Conservation (phyloP, 2,113 vertebrate species). For the Passer domesticus region DNA sequence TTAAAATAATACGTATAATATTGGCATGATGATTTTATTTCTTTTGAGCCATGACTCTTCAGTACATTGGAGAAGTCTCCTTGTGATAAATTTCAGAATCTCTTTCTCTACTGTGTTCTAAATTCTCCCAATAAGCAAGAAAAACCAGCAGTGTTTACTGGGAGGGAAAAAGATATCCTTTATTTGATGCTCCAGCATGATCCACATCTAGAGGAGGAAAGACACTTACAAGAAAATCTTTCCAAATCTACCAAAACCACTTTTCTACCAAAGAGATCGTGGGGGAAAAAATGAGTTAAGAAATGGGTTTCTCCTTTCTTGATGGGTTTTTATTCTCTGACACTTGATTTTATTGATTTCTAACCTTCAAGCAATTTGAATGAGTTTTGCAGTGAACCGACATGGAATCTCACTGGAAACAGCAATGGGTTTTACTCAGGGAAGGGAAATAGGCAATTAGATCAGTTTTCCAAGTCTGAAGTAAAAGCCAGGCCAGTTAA, state of each 20-base stretch:
- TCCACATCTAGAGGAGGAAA: neutral
- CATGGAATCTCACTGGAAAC: neutral
- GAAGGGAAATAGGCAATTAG: neutral
- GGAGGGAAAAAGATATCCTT: neutral
- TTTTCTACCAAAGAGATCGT: neutral
- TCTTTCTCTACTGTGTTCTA: neutral
- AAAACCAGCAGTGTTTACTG: neutral
- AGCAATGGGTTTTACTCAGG: neutral
- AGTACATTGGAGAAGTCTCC: neutral
- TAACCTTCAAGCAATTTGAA: neutral
- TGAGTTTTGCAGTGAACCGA: neutral
- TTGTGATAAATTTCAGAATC: neutral
- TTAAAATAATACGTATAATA: neutral
- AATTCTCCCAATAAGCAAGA: neutral
- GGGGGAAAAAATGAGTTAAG: neutral
- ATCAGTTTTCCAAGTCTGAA: neutral
- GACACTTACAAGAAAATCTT: neutral
- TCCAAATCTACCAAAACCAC: neutral
- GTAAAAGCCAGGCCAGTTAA: neutral
- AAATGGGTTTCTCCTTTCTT: neutral
- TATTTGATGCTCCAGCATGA: neutral
- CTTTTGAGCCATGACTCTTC: neutral
- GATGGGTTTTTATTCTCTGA: conserved; percentile 10
- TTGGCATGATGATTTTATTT: neutral
- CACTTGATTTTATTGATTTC: conserved; percentile 26